phyloP scores from a whole-genome alignment of 2,888 invertebrate genomes.

The Dermolepida albohirtum region DNA sequence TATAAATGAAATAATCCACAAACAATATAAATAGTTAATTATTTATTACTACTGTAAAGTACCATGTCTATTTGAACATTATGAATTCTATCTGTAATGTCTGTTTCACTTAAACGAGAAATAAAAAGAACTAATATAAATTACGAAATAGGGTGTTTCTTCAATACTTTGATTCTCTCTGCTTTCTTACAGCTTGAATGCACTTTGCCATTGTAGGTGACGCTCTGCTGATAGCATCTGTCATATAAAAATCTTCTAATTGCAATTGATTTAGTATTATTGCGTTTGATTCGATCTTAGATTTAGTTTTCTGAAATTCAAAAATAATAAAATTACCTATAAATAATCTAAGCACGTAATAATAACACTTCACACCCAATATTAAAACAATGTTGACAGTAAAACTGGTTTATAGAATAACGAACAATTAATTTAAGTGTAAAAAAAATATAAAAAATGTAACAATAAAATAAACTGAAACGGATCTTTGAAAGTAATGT shows the following conservation, averaged over 20 bases:
- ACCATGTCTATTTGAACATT: slow-evolving; percentile 21
- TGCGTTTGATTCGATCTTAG: slow-evolving; percentile 61
- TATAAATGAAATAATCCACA: no score
- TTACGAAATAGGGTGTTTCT: slow-evolving; percentile 22
- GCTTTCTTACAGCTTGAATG: slow-evolving; percentile 88
- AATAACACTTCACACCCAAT: no score
- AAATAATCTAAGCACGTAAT: neutral
- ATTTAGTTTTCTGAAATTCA: slow-evolving; percentile 38
- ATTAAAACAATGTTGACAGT: no score
- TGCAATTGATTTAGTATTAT: slow-evolving; percentile 81
- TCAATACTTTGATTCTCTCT: slow-evolving; percentile 61
- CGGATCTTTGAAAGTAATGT: no score
- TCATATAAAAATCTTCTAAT: slow-evolving; percentile 93
- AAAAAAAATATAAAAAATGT: no score
- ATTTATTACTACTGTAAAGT: slow-evolving; percentile 10
- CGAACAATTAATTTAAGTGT: no score
- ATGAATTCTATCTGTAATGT: slow-evolving; percentile 9
- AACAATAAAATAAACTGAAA: no score
- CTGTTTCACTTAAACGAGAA: no score
- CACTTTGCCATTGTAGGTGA: slow-evolving; percentile 99
- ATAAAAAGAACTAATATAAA: slow-evolving; percentile 21
- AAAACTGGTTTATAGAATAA: no score
- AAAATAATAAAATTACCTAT: neutral
- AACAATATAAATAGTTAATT: neutral
- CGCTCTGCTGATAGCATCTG: slow-evolving; percentile 94